Evolutionary conservation across 2,888 invertebrate species (phyloP).

Genomic region (Drosophila lacicola): DNA sequence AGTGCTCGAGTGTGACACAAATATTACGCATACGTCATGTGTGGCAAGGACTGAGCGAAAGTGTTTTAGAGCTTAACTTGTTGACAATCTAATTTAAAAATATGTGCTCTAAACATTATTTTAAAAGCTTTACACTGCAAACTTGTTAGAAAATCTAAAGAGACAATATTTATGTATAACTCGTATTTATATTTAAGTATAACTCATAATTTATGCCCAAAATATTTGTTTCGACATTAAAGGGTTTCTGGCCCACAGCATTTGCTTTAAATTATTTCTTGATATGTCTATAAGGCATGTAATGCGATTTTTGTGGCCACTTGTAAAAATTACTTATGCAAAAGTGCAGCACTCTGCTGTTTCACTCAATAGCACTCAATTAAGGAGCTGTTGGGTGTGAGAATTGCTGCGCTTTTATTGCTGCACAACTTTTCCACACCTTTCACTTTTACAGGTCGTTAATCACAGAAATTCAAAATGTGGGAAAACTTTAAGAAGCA

Average conservation of each 20-base stretch:
- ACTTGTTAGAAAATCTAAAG: too few relatives aligned
- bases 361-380: slow-evolving; percentile 58
- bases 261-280: too few relatives aligned
- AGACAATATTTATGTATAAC: too few relatives aligned
- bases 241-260: too few relatives aligned
- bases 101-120: background rate
- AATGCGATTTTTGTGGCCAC: background rate
- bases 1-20: slow-evolving; percentile 7
- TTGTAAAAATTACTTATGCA: background rate
- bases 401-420: slow-evolving; percentile 9
- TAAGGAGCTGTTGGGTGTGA: slow-evolving; percentile 36
- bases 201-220: background rate
- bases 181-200: too few relatives aligned
- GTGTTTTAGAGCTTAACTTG: background rate
- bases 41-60: background rate
- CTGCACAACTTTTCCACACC: slow-evolving; percentile 48
- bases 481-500: slow-evolving; percentile 27
- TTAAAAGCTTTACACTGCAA: background rate
- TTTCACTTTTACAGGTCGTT: slow-evolving; percentile 76
- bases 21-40: slow-evolving; percentile 25
- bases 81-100: slow-evolving; percentile 1
- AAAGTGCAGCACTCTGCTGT: slow-evolving; percentile 31
- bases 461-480: slow-evolving; percentile 57
- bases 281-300: background rate
- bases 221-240: background rate